Base-by-base conservation (phyloP, 2,888 invertebrate species). In the Limenitis camilla region DNA sequence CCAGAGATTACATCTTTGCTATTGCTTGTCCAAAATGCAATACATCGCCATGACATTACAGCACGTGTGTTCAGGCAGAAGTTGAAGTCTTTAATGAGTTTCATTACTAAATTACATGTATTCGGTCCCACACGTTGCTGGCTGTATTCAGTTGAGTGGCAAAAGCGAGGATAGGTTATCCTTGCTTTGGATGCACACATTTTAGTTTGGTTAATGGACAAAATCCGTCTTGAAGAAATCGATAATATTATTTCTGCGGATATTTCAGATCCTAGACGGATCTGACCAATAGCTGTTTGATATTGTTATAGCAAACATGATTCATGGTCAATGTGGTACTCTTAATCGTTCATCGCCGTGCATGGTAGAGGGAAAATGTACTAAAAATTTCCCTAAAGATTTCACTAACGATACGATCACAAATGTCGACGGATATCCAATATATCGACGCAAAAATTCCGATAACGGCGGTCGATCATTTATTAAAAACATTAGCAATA, bases 211-310 rank as follows among this genome's bases (percentile, higher is more conserved):
- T 54, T 74, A 11, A 40, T 56, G 5, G 59, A 69, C 4, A n/a
- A 66, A 61, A 65, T 73, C 5, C 31, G 49, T 10, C 65, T 71
- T 38, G 53, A 70, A 10, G 55, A 69, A 63, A 65, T 74, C 11
- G 73, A 74, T 67, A 40, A 27, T 28, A 47, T 76, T 1, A 72
- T 72, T 51, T 66, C 54, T 35, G 72, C 74, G 1, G 60, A 61
- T 46, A 55, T 62, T 45, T 61, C 62, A 4, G 70, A 75, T 56
- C 43, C 28, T n/a, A n/a, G n/a, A n/a, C 10, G 1, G 32, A 10
- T 38, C 28, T 31, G 62, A 59, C 32, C 58, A 47, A 11, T n/a
- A 35, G 19, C 38, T 62, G 11, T 40, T 55, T 49, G 42, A 44
- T 33, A 45, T 50, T n/a, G n/a, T n/a, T n/a, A n/a, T n/a, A n/a